These are phyloP conservation scores for Drosophila sordidula DNA, from an alignment of 2,888 invertebrate genomes.

Conservation along the genomic window DNA sequence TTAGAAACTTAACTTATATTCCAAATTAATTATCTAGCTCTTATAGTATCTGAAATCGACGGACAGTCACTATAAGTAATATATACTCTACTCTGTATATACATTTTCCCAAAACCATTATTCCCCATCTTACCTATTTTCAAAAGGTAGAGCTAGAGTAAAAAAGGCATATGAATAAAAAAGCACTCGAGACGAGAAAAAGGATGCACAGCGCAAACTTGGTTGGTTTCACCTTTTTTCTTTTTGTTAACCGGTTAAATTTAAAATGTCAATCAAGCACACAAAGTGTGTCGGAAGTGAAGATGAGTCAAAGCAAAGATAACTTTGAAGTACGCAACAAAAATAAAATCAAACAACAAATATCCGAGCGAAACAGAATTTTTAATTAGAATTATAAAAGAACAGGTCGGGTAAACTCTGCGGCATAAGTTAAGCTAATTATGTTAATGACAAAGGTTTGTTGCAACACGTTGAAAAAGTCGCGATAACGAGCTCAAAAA, in stretches of 20 bases:
- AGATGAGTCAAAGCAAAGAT: slow-evolving; percentile 9
- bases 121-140: too few species aligned
- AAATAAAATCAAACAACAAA: slow-evolving; percentile 1
- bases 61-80: too few species aligned
- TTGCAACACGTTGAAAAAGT: slow-evolving; percentile 1
- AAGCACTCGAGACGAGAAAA: neutral
- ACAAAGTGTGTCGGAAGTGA: slow-evolving; percentile 8
- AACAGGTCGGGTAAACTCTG: slow-evolving; percentile 1
- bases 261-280: slow-evolving; percentile 46
- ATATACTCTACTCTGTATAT: too few species aligned
- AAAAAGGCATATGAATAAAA: slow-evolving; percentile 2
- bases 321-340: slow-evolving; percentile 7
- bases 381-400: slow-evolving; percentile 24
- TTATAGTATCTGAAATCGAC: too few species aligned
- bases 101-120: too few species aligned
- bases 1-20: too few species aligned
- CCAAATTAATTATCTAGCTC: too few species aligned
- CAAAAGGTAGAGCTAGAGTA: neutral
- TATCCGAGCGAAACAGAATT: slow-evolving; percentile 13
- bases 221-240: slow-evolving; percentile 2
- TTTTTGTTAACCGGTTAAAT: slow-evolving; percentile 3
- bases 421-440: slow-evolving; percentile 20
- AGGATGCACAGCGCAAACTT: slow-evolving; percentile 6
- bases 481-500: slow-evolving; percentile 4
- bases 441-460: slow-evolving; percentile 31